Conservation (phyloP, 1,140 invertebrate species). For the Pararge aegeria region DNA sequence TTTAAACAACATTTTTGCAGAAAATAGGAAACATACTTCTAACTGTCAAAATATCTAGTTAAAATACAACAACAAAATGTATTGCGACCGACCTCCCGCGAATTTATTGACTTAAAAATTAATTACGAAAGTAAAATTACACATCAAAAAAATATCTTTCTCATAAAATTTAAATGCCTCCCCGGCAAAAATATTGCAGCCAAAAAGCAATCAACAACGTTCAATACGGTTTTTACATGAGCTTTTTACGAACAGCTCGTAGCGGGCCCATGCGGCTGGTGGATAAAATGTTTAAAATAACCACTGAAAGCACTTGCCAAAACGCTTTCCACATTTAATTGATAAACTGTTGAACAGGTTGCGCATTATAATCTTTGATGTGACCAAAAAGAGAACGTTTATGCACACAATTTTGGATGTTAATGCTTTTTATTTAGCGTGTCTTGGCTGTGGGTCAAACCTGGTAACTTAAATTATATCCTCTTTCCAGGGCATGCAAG, state of each 20-base stretch:
- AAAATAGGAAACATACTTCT: too few species aligned
- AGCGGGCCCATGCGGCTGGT: neutral
- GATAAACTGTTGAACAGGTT: neutral
- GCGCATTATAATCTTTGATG: neutral
- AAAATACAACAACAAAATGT: too few species aligned
- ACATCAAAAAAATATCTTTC: neutral
- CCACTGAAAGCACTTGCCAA: neutral
- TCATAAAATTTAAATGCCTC: neutral
- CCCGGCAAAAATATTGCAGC: constrained; percentile 3
- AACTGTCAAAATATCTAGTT: too few species aligned
- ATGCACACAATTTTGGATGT: too few species aligned
- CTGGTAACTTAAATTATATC: too few species aligned
- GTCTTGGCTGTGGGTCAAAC: too few species aligned
- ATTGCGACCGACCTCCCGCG: too few species aligned
- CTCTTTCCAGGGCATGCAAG: too few species aligned
- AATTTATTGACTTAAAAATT: neutral
- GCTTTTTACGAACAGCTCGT: neutral
- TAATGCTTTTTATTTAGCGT: too few species aligned
- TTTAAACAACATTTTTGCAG: too few species aligned
- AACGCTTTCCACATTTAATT: neutral
- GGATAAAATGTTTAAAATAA: constrained; percentile 8
- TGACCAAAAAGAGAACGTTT: too few species aligned
- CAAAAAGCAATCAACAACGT: constrained; percentile 10
- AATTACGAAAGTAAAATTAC: neutral
- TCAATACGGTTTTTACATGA: constrained; percentile 8